Base-by-base conservation (phyloP, 2,797 vertebrate species). In the Bradypodion ventrale region DNA sequence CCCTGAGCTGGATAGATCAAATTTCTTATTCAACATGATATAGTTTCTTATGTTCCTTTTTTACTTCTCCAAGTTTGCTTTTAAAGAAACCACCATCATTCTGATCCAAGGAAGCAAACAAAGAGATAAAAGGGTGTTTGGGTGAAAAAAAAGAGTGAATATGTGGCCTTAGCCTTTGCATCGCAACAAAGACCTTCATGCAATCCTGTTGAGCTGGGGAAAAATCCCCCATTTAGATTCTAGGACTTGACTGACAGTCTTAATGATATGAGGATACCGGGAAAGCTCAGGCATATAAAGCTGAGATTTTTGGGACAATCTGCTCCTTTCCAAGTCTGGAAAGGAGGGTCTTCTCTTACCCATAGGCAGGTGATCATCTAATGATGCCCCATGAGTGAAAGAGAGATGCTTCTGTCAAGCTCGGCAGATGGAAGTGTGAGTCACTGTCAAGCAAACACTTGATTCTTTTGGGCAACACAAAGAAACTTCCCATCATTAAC, bases 171-270 rank as follows among this genome's bases (percentile, higher is more conserved):
- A 72, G 78, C 85, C 75, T 73, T 77, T 83, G 82, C 74, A 72
- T 52, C 32, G 75, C 42, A 85, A 42, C 60, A 0, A 85, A 93
- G 62, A 83, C 32, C 80, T 75, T 70, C 80, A 83, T 76, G 86
- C 79, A 80, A 5, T 81, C 63, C 83, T 82, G 5, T 1, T 78
- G 84, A 93, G 80, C 90, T 7, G 0, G 0, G n/a, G 68, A 77
- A 80, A 77, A 80, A 80, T 52, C 32, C 6, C n/a, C 82, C 70
- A 68, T 89, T 91, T 76, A 84, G 75, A 83, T 70, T 44, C 35
- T 84, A 29, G 80, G 56, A 46, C 88, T 84, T 93, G 89, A 92
- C 77, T 92, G 93, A 88, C 92, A 94, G 83, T 66, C 82, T 85
- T 92, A 92, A 89, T 93, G 92, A 90, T 59, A 83, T 0, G 52